Evolutionary conservation across 2,797 vertebrate species (phyloP).

Genomic region (Manis javanica): DNA sequence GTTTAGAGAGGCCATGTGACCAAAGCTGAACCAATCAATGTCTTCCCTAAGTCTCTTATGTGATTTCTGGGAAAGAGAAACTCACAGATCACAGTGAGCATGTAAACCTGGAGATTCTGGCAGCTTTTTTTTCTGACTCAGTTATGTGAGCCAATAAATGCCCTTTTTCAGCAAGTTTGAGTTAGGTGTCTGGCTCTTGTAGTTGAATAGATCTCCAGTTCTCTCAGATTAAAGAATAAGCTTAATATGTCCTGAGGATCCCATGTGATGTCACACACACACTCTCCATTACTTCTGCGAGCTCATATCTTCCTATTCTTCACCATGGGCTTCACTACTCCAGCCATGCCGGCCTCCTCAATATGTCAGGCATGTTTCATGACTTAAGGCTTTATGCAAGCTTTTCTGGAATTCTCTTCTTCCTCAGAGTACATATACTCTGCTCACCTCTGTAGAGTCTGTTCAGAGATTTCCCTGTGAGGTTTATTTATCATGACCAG

Average conservation of each 20-base stretch:
- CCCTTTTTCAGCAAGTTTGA: background rate
- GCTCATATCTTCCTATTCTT: background rate
- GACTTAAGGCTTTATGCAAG: background rate
- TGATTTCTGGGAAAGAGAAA: background rate
- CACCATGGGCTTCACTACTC: background rate
- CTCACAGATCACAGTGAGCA: background rate
- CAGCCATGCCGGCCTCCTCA: background rate
- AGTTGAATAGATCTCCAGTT: background rate
- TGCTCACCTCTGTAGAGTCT: background rate
- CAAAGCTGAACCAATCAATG: background rate
- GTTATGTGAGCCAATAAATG: background rate
- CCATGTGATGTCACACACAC: too few relatives aligned
- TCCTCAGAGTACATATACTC: background rate
- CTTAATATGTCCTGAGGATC: background rate
- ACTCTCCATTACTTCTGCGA: background rate
- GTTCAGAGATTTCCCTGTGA: background rate
- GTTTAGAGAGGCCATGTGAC: background rate
- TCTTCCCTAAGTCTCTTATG: slow-evolving; percentile 9
- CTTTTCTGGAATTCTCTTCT: background rate
- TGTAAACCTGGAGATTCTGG: background rate
- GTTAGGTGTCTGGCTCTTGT: background rate
- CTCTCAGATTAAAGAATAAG: slow-evolving; percentile 22
- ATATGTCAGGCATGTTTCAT: background rate
- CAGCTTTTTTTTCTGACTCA: background rate
- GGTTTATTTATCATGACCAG: background rate